Base-by-base conservation (phyloP, 2,113 vertebrate genomes). In the Embiotoca jacksoni region DNA sequence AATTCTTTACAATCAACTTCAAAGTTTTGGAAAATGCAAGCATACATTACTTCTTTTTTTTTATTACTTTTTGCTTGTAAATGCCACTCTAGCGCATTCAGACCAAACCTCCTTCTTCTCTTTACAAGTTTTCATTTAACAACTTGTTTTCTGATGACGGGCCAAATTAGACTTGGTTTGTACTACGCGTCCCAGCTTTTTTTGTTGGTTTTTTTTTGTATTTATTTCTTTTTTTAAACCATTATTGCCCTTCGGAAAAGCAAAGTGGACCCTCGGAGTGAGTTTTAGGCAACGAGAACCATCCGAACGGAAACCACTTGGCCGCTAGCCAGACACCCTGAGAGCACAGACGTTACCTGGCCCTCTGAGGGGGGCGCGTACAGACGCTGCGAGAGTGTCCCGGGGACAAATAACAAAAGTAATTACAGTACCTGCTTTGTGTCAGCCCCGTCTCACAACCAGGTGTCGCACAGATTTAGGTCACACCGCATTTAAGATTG, bases 291-390 rank as follows among this genome's bases (percentile, higher is more conserved):
- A 86, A 65, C 36, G 1, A 70, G 35, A 67, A 75, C 52, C 72
- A 74, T 78, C 46, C 82, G 67, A 71, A 80, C 7, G 16, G 55
- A 84, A 65, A 80, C 23, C n/a, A 50, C 59, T 10, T 59, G 82
- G 78, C 67, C 6, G 67, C 23, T n/a, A 36, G 64, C 75, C 83
- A 70, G 71, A 37, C 39, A 56, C 64, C 78, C 65, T 2, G 62
- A 33, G 72, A 69, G 44, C 60, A 15, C 84, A 77, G 64, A 80
- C 81, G 74, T 88, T 64, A 78, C 49, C 70, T 49, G 72, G 35
- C 55, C 50, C 81, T 77, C 50, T 64, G 50, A 58, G 35, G 47
- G 71, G 30, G 66, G 39, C 1, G 7, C 1, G 1, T 23, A 35
- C 30, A 67, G 70, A 73, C 16, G 3, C 69, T 60, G 44, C 9